phyloP scores from a whole-genome alignment of 2,113 vertebrate species.

The Zosterops japonicus region DNA sequence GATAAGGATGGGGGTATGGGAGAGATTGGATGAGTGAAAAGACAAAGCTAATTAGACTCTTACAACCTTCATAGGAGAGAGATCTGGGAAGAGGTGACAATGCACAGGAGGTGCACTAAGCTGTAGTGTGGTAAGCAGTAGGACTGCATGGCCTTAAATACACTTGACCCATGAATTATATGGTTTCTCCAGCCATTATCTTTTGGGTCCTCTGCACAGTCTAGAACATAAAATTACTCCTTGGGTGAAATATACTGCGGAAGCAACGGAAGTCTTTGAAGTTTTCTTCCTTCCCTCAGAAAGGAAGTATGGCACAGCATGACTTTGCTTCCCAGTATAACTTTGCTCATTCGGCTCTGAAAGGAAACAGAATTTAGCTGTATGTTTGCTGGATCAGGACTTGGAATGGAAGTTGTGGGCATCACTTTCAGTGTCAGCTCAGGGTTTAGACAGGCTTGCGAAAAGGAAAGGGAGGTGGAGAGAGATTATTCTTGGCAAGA shows the following conservation, averaged over 20 bases:
- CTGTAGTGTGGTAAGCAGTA: not conserved
- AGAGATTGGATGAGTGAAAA: not conserved
- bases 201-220: not conserved
- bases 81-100: not conserved
- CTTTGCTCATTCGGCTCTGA: not conserved
- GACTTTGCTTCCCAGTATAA: not conserved
- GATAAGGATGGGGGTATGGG: not conserved
- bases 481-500: conserved; percentile 52
- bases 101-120: not conserved
- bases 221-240: not conserved
- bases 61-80: not conserved
- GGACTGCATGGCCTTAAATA: not conserved
- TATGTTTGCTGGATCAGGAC: not conserved
- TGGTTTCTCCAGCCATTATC: not conserved
- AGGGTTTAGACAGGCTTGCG: not conserved
- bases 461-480: conserved; percentile 13
- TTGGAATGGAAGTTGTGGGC: not conserved
- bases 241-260: not conserved
- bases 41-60: not conserved
- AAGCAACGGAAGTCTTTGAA: not conserved
- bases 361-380: not conserved
- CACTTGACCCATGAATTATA: not conserved
- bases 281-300: not conserved
- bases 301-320: not conserved
- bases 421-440: not conserved